Evolutionary conservation across 2,888 invertebrate species (phyloP), one percentile per base, ranked within the genome.

Genomic region (Byasa hedistus): DNA sequence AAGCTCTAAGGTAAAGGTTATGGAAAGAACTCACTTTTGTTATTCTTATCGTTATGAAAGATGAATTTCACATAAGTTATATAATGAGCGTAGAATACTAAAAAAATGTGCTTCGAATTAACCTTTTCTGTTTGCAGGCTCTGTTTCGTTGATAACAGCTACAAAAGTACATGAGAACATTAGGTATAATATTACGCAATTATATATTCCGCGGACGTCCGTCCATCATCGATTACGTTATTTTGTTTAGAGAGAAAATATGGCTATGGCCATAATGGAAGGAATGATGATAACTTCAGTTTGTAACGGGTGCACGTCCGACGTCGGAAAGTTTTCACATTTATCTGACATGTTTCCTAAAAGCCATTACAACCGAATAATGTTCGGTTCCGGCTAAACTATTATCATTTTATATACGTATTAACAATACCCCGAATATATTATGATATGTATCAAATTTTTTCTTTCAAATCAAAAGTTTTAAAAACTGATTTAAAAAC

Each of bases 291-390:
- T 67, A 60, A 39, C 64, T 64, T 67, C 66, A 58, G 27, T 67
- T 67, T n/a, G 52, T 56, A 67, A 22, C 64, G 19, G 48, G 57
- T 55, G 24, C 67, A 67, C 67, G 67, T 67, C 51, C 48, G 21
- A 63, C 57, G 56, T 67, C 64, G 60, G 36, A 67, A 67, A 67
- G 39, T 67, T 67, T 67, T 64, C 67, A 62, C 63, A 67, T 67
- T 67, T 64, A 51, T 67, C 48, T 67, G 67, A 67, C 67, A 60
- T 67, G 52, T 67, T 64, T 52, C 64, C 36, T 56, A 60, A 67
- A 67, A 64, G 64, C 67, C 57, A 64, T 67, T 64, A 67, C 24
- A 52, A n/a, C n/a, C 55, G 62, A 62, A 66, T 66, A 39, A 66
- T 55, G 23, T 55, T 56, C 48, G 51, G 57, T 67, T 67, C 64